Percentiles rank a stretch among this genome's conserved stretches.
Conservation (phyloP, 1,140 invertebrate genomes). For the Drosophila varians region DNA sequence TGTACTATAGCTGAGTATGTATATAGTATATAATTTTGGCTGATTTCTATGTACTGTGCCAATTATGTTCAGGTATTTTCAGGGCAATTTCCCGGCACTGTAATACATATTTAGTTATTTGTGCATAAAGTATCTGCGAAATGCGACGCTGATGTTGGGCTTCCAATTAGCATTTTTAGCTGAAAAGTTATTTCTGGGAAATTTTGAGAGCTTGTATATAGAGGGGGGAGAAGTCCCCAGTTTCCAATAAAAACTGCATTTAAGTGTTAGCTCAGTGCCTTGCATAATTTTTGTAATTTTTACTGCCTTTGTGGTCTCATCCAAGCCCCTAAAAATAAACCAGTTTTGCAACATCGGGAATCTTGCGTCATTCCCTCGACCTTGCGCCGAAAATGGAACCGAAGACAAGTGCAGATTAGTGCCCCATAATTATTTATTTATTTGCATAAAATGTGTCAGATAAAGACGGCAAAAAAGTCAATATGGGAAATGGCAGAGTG, state of each 20-base stretch:
- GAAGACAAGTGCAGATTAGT: constrained; percentile 36
- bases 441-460: constrained; percentile 56
- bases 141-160: constrained; percentile 19
- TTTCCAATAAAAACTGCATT: constrained; percentile 13
- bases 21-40: constrained; percentile 11
- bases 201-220: constrained; percentile 6
- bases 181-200: constrained; percentile 27
- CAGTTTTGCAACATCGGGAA: constrained; percentile 6
- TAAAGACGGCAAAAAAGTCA: constrained; percentile 5
- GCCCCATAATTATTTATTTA: constrained; percentile 37
- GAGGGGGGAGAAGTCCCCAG: not conserved
- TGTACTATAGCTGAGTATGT: constrained; percentile 7
- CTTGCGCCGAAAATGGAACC: not conserved
- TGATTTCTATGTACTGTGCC: constrained; percentile 26
- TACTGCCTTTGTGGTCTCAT: not conserved
- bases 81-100: constrained; percentile 16
- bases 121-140: constrained; percentile 53
- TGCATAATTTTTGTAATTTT: constrained; percentile 33
- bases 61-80: constrained; percentile 39
- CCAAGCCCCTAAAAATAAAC: constrained; percentile 5
- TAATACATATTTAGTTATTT: constrained; percentile 71
- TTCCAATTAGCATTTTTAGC: constrained; percentile 45
- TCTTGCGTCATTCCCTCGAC: constrained; percentile 21
- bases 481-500: constrained; percentile 25
- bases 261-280: constrained; percentile 10